phyloP scores from a whole-genome alignment of 2,888 invertebrate genomes.

The Halictus ligatus region DNA sequence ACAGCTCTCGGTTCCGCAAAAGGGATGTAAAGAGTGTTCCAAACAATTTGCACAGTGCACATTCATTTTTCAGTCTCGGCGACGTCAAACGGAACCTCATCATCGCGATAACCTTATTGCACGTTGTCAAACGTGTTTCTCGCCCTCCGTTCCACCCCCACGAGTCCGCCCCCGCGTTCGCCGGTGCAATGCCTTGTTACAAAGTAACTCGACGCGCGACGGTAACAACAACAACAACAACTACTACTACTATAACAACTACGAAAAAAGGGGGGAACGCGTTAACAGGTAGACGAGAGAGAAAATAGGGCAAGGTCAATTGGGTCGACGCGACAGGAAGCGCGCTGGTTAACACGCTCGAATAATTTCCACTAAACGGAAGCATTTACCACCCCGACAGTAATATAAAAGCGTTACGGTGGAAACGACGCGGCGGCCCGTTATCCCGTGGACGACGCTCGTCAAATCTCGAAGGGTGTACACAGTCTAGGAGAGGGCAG shows the following conservation, averaged over 20 bases:
- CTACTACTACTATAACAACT: background rate
- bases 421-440: slow-evolving; percentile 24
- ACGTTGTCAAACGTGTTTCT: slow-evolving; percentile 23
- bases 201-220: background rate
- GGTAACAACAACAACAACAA: background rate
- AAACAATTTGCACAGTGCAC: slow-evolving; percentile 16
- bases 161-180: background rate
- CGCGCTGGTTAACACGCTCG: slow-evolving; percentile 6
- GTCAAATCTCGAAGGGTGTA: slow-evolving; percentile 52
- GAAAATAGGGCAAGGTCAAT: slow-evolving; percentile 50
- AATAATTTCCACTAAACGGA: slow-evolving; percentile 47
- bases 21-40: slow-evolving; percentile 16
- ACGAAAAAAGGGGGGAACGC: background rate
- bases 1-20: background rate
- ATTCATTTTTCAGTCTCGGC: slow-evolving; percentile 5
- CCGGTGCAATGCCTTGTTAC: background rate
- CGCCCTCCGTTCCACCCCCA: background rate
- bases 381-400: slow-evolving; percentile 20
- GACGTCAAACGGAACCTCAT: slow-evolving; percentile 13
- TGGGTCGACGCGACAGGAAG: background rate
- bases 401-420: slow-evolving; percentile 41
- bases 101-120: slow-evolving; percentile 31
- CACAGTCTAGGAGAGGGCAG: slow-evolving; percentile 40
- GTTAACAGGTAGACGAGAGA: background rate
- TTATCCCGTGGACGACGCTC: slow-evolving; percentile 46